Conservation (phyloP, 2,888 invertebrate genomes). For the Lithophane semibrunnea region DNA sequence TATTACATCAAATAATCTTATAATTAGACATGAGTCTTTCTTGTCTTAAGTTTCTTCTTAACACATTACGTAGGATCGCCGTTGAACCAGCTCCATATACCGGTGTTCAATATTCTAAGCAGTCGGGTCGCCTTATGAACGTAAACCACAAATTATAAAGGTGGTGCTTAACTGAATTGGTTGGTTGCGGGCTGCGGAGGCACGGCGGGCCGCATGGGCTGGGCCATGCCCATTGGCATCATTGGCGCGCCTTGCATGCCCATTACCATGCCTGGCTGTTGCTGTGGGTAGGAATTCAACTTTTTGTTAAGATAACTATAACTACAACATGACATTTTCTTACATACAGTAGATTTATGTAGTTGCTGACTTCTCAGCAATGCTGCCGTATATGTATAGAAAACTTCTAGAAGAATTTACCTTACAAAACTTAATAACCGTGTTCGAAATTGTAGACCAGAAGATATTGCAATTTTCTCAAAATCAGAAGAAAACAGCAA, state of each 20-base stretch:
- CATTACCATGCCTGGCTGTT: conserved; percentile 89
- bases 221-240: conserved; percentile 83
- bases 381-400: neutral
- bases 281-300: conserved; percentile 74
- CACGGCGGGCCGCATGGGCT: conserved; percentile 84
- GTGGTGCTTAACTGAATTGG: conserved; percentile 86
- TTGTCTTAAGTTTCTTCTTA: conserved; percentile 36
- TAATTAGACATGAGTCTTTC: conserved; percentile 25
- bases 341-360: neutral
- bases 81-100: conserved; percentile 34
- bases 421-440: conserved; percentile 9
- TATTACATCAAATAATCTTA: conserved; percentile 50
- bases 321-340: conserved; percentile 8
- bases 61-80: conserved; percentile 5
- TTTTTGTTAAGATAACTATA: conserved; percentile 24
- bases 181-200: conserved; percentile 84
- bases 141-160: conserved; percentile 64
- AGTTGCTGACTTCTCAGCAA: neutral
- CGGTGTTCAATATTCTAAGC: conserved; percentile 47
- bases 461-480: conserved; percentile 18
- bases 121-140: conserved; percentile 63
- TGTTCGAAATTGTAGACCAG: conserved; percentile 21
- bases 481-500: conserved; percentile 27
- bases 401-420: conserved; percentile 33
- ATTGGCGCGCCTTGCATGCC: conserved; percentile 83